phyloP scores from a whole-genome alignment of 2,888 invertebrate genomes.

The Protophormia terraenovae region DNA sequence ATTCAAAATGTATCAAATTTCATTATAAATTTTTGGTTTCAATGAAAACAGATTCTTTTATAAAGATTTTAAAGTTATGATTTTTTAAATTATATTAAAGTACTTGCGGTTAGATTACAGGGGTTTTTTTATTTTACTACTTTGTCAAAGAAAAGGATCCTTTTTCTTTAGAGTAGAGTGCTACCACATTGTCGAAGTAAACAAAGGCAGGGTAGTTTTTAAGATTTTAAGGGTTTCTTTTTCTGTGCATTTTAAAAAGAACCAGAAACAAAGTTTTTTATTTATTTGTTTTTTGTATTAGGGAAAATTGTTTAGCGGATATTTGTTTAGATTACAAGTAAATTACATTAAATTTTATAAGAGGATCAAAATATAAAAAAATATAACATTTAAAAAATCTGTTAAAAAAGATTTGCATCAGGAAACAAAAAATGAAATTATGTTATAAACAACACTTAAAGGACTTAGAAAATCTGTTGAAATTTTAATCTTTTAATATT shows the following conservation, averaged over 20 bases:
- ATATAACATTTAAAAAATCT: background rate
- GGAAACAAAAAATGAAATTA: background rate
- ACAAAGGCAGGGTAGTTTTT: slow-evolving; percentile 7
- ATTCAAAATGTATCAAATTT: slow-evolving; percentile 46
- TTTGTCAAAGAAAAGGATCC: slow-evolving; percentile 18
- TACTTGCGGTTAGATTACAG: slow-evolving; percentile 48
- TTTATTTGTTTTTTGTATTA: slow-evolving; percentile 7
- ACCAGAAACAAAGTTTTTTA: background rate
- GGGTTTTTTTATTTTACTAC: slow-evolving; percentile 2
- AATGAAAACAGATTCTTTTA: background rate
- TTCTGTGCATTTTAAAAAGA: background rate
- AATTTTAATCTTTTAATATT: background rate
- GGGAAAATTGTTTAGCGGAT: slow-evolving; percentile 14
- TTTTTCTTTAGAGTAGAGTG: background rate
- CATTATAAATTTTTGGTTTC: background rate
- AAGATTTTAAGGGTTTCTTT: background rate
- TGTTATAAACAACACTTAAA: background rate
- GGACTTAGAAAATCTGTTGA: background rate
- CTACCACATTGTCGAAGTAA: too few species aligned
- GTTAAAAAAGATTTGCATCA: background rate
- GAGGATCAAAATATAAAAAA: slow-evolving; percentile 54
- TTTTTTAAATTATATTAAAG: slow-evolving; percentile 55
- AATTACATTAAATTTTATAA: slow-evolving; percentile 57
- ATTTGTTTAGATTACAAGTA: slow-evolving; percentile 57
- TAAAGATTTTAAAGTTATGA: slow-evolving; percentile 52